Percentiles rank a stretch among this genome's conserved stretches.
Evolutionary conservation across 2,797 vertebrate species (phyloP).

Genomic region (Nannoperca obscura): DNA sequence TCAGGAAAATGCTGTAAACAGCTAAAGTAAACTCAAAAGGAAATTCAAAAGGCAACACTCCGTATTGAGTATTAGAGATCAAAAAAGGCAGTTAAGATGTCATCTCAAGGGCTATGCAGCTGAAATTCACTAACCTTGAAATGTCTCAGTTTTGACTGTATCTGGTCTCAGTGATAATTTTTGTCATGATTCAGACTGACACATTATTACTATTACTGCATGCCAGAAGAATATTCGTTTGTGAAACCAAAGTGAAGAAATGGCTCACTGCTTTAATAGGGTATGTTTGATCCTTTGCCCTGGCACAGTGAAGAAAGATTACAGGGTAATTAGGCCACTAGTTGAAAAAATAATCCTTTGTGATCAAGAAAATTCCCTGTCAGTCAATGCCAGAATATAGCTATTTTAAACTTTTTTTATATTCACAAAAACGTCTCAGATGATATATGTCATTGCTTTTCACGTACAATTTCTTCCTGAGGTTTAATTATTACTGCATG

Average conservation of each 20-base stretch:
- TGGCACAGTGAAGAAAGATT: slow-evolving; percentile 66
- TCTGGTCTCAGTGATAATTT: slow-evolving; percentile 41
- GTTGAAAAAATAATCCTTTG: slow-evolving; percentile 56
- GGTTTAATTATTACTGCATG: slow-evolving; percentile 34
- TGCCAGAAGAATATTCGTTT: slow-evolving; percentile 47
- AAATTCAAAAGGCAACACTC: too few species aligned
- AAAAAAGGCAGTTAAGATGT: background rate
- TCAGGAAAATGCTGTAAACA: too few species aligned
- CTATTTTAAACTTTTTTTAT: slow-evolving; percentile 11
- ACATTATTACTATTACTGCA: slow-evolving; percentile 42
- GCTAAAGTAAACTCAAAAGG: too few species aligned
- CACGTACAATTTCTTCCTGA: slow-evolving; percentile 4
- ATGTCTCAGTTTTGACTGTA: slow-evolving; percentile 23
- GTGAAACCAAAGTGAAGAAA: slow-evolving; percentile 51
- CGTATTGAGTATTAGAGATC: background rate
- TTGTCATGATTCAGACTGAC: slow-evolving; percentile 42
- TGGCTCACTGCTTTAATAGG: slow-evolving; percentile 60
- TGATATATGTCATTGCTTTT: slow-evolving; percentile 31
- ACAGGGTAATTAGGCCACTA: slow-evolving; percentile 69
- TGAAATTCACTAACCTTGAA: slow-evolving; percentile 5
- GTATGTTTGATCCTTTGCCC: slow-evolving; percentile 70
- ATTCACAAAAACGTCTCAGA: slow-evolving; percentile 1
- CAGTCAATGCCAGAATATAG: slow-evolving; percentile 32
- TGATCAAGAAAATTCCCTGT: slow-evolving; percentile 52
- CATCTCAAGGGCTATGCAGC: background rate